Percentiles rank a stretch among this genome's conserved stretches.
phyloP scores from a whole-genome alignment of 2,888 invertebrate species.

The Autographa gamma region DNA sequence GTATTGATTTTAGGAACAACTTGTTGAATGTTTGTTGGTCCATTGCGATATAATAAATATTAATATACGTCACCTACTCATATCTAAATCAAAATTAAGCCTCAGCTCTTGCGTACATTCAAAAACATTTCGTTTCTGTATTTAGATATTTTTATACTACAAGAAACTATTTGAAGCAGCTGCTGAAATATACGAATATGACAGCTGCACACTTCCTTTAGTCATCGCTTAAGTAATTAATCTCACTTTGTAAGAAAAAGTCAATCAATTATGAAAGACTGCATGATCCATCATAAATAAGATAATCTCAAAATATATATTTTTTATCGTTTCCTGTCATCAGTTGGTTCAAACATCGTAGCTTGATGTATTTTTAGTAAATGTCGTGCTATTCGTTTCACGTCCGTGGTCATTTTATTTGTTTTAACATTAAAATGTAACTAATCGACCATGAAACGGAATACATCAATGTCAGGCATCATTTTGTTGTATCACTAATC shows the following conservation, averaged over 20 bases:
- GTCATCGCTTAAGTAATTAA: conserved; percentile 49
- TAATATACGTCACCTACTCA: conserved; percentile 16
- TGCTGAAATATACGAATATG: conserved; percentile 12
- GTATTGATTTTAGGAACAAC: conserved; percentile 70
- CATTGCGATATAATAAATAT: conserved; percentile 46
- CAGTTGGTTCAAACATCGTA: conserved; percentile 59
- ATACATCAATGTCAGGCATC: conserved; percentile 44
- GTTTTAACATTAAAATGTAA: conserved; percentile 52
- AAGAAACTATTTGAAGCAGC: conserved; percentile 39
- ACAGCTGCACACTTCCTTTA: conserved; percentile 37
- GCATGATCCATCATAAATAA: conserved; percentile 56
- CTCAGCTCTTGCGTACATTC: conserved; percentile 16
- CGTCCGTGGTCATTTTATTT: conserved; percentile 51
- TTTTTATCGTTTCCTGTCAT: conserved; percentile 70
- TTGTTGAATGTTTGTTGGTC: conserved; percentile 81
- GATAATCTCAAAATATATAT: conserved; percentile 62
- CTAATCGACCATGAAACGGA: conserved; percentile 41
- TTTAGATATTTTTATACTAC: conserved; percentile 39
- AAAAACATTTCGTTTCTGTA: conserved; percentile 27
- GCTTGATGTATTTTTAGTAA: conserved; percentile 62
- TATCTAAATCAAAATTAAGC: conserved; percentile 20
- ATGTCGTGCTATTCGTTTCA: conserved; percentile 59
- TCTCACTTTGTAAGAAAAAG: conserved; percentile 47
- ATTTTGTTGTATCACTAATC: conserved; percentile 32
- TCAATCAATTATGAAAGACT: conserved; percentile 45